phyloP scores from a whole-genome alignment of 2,113 vertebrate species.

The Epinephelus fuscoguttatus region DNA sequence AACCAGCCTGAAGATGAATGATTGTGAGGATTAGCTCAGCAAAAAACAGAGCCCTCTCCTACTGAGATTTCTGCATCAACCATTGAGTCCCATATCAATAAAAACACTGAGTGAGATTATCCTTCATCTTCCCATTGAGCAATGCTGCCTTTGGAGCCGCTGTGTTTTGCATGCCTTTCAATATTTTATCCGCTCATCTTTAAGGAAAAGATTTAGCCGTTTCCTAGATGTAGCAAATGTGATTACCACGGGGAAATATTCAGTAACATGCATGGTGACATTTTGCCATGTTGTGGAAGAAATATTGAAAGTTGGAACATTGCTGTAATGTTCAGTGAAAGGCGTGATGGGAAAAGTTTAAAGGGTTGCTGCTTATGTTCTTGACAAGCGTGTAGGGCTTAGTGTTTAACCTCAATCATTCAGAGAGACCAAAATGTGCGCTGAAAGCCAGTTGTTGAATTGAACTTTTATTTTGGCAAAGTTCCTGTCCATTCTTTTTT shows the following conservation, averaged over 20 bases:
- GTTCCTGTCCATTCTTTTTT: background rate
- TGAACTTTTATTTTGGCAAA: background rate
- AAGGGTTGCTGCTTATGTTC: background rate
- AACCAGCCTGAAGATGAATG: conserved; percentile 28
- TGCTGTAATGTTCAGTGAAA: background rate
- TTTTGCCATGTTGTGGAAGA: conserved; percentile 2
- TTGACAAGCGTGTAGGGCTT: background rate
- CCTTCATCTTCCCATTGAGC: conserved; percentile 35
- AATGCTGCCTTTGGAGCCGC: conserved; percentile 3
- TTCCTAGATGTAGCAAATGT: conserved; percentile 10
- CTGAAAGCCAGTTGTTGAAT: background rate
- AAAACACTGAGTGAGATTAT: conserved; percentile 53
- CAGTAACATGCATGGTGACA: background rate
- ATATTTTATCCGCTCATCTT: conserved; percentile 26
- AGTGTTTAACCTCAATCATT: background rate
- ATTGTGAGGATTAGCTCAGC: conserved; percentile 17
- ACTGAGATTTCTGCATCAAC: conserved; percentile 28
- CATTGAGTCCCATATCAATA: conserved; percentile 46
- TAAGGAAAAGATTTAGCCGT: conserved; percentile 5
- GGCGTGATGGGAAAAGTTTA: background rate
- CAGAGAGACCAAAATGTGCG: background rate
- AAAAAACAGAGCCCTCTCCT: conserved; percentile 17
- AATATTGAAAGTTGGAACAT: background rate
- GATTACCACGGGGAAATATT: conserved; percentile 12
- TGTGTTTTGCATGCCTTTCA: conserved; percentile 23